Percentiles rank a stretch among this genome's conserved stretches.
Conservation (phyloP, 1,140 invertebrate genomes). For the Rhizoglyphus robini region DNA sequence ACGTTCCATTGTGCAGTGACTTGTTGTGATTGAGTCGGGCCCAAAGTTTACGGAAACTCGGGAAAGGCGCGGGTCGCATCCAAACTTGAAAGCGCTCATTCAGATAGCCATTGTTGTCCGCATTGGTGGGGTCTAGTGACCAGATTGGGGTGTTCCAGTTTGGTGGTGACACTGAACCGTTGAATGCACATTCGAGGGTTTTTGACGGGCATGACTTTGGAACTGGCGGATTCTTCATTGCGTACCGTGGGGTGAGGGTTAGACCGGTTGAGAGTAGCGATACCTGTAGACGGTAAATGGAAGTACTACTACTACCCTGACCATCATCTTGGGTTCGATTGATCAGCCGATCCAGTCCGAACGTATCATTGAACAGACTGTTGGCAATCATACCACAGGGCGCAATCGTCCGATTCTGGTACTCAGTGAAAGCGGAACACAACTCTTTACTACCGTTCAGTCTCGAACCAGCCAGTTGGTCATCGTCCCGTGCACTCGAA, state of each 20-base stretch:
- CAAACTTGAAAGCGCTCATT: conserved; percentile 92
- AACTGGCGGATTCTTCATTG: conserved; percentile 47
- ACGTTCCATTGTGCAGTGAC: conserved; percentile 34
- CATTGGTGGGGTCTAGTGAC: conserved; percentile 54
- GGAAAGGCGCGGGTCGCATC: conserved; percentile 93
- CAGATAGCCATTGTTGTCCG: conserved; percentile 76
- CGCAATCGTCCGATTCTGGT: conserved; percentile 46
- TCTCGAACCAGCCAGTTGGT: conserved; percentile 62
- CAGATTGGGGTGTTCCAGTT: conserved; percentile 68
- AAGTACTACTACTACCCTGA: background rate
- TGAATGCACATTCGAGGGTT: conserved; percentile 17
- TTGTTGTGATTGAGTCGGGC: conserved; percentile 56
- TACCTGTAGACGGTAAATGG: conserved; percentile 24
- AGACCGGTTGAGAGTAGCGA: conserved; percentile 56
- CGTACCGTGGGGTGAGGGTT: conserved; percentile 87
- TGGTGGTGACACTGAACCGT: conserved; percentile 34
- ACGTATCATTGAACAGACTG: conserved; percentile 82
- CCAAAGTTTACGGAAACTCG: conserved; percentile 87
- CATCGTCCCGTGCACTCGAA: conserved; percentile 92
- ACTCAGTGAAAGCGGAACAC: conserved; percentile 28
- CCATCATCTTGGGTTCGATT: background rate
- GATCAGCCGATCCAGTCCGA: conserved; percentile 21
- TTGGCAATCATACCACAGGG: conserved; percentile 98
- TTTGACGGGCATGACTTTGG: conserved; percentile 20
- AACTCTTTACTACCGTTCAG: conserved; percentile 31